These are phyloP conservation scores for Eumaeus atala DNA, from an alignment of 1,140 invertebrate genomes.

Conservation along the genomic window DNA sequence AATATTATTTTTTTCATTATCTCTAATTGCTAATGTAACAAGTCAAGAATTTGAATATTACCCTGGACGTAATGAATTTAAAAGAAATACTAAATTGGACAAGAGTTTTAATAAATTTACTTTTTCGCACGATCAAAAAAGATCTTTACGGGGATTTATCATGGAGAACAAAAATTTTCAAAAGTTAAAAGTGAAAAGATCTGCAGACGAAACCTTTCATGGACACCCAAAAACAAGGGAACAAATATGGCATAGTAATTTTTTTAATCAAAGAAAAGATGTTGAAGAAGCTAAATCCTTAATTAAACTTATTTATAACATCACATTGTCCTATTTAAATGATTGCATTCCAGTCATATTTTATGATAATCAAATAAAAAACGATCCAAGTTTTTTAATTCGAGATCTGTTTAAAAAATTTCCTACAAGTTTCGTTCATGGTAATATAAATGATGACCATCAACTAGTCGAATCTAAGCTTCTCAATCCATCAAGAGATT, in stretches of 20 bases:
- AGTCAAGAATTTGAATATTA: slow-evolving; percentile 39
- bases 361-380: slow-evolving; percentile 76
- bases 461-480: slow-evolving; percentile 49
- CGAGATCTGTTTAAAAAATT: slow-evolving; percentile 76
- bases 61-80: slow-evolving; percentile 21
- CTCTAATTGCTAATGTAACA: neutral
- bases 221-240: slow-evolving; percentile 75
- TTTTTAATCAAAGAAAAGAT: slow-evolving; percentile 48
- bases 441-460: slow-evolving; percentile 69
- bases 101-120: neutral
- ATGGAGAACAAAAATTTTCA: slow-evolving; percentile 13
- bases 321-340: slow-evolving; percentile 74
- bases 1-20: neutral
- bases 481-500: slow-evolving; percentile 57
- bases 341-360: slow-evolving; percentile 78
- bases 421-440: slow-evolving; percentile 76
- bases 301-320: slow-evolving; percentile 73
- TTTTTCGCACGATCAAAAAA: slow-evolving; percentile 1
- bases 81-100: slow-evolving; percentile 15
- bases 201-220: slow-evolving; percentile 62
- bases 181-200: slow-evolving; percentile 37
- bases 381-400: slow-evolving; percentile 72
- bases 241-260: slow-evolving; percentile 70
- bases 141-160: neutral
- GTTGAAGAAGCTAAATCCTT: slow-evolving; percentile 74